Base-by-base conservation (phyloP, 2,797 vertebrate genomes). In the Gallinago nigripennis region DNA sequence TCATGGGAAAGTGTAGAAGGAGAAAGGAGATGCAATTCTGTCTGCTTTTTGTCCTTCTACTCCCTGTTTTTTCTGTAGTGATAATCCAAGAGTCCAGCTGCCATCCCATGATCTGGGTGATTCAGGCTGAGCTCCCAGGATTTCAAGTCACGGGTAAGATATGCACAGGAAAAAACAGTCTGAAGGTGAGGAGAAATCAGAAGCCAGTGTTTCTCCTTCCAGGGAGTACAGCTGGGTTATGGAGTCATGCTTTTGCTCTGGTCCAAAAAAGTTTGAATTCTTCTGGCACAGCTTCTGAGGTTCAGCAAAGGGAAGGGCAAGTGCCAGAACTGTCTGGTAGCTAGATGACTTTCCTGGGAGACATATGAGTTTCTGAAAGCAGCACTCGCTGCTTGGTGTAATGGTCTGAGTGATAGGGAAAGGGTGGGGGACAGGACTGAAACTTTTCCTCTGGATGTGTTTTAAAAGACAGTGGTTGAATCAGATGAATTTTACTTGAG, bases 221-320 rank as follows among this genome's bases (percentile, higher is more conserved):
- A 71, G 61, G 43, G 50, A 75, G 23, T 71, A 81, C 1, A 4
- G 20, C 60, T 95, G 57, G 35, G 28, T 76, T 86, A 86, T 57
- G 33, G 65, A 83, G 48, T 85, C 53, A 85, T 64, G 53, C 4
- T 75, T 92, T 90, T 91, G 30, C 43, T 80, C 51, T 70, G 35
- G 20, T 89, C 60, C 72, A 94, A 50, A 20, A 43, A 89, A 71
- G 28, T 64, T 20, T 77, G 45, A 82, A 77, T 82, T 80, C 68
- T 91, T 80, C 75, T 94, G 89, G 79, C 64, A 85, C 9, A 33
- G 45, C 83, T 85, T 94, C 89, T 87, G 84, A 94, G 71, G 54
- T 76, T 91, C 60, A 68, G 28, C 37, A 48, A 64, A 71, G 16
- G 12, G 37, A 68, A 76, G 31, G 27, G 43, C 16, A 90, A 91